A percentile compares a stretch with the other conserved stretches of the same genome.
These are phyloP conservation scores for Leptinotarsa undecemlineata DNA, from an alignment of 1,140 invertebrate genomes.

Conservation along the genomic window DNA sequence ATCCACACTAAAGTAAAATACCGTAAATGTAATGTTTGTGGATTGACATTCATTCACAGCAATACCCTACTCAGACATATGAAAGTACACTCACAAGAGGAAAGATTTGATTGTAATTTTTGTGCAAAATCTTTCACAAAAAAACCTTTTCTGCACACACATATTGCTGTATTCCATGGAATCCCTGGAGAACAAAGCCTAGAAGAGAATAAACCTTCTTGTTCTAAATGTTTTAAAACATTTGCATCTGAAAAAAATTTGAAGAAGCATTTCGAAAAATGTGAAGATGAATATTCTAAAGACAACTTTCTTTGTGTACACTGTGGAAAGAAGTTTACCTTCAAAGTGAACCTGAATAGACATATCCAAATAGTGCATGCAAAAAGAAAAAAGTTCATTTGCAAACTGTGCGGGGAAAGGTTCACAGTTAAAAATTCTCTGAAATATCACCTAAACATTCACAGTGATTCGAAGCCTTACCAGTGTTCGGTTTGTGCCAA, in stretches of 20 bases:
- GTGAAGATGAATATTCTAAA: background rate
- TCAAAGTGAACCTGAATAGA: background rate
- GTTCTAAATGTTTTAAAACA: background rate
- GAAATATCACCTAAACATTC: constrained; percentile 9
- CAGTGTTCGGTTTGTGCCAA: background rate
- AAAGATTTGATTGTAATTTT: background rate
- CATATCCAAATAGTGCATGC: background rate
- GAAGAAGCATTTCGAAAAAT: background rate
- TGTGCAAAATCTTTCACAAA: background rate
- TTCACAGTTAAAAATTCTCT: constrained; percentile 19
- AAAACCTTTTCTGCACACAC: background rate
- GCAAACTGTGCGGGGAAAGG: background rate
- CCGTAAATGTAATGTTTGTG: background rate
- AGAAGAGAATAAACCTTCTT: background rate
- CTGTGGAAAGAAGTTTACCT: constrained; percentile 10
- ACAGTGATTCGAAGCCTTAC: constrained; percentile 8
- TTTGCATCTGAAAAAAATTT: constrained; percentile 1
- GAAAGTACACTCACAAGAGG: background rate
- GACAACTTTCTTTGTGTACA: constrained; percentile 2
- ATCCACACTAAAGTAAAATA: background rate
- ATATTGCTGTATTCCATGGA: background rate
- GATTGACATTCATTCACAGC: background rate
- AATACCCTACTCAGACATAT: background rate
- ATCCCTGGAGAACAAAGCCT: background rate
- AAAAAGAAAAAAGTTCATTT: background rate